Evolutionary conservation across 2,797 vertebrate genomes (phyloP).

Genomic region (Syngnathus rostellatus): DNA sequence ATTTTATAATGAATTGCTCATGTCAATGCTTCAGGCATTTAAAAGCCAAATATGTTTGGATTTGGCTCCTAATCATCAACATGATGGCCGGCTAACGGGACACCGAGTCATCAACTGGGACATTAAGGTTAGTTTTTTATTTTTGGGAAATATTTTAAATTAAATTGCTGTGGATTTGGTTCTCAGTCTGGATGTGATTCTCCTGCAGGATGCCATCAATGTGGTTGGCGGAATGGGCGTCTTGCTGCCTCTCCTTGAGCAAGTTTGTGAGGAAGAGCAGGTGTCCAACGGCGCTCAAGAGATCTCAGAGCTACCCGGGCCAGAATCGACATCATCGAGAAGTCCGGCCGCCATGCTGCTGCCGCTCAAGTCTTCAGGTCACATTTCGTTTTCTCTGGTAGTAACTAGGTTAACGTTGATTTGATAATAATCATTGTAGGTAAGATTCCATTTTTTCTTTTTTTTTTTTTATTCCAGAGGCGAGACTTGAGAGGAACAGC

Average conservation of each 20-base stretch:
- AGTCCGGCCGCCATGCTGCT: slow-evolving; percentile 78
- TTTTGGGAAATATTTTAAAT: not conserved
- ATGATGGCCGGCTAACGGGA: slow-evolving; percentile 90
- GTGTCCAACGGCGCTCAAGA: slow-evolving; percentile 69
- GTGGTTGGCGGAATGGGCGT: slow-evolving; percentile 86
- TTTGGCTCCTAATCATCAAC: slow-evolving; percentile 79
- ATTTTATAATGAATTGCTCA: not conserved
- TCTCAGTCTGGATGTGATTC: not conserved
- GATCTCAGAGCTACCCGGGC: slow-evolving; percentile 82
- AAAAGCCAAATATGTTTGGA: slow-evolving; percentile 93
- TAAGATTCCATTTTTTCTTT: not conserved
- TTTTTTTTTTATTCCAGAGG: slow-evolving; percentile 68
- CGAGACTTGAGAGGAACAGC: slow-evolving; percentile 82
- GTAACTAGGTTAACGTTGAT: too few relatives aligned
- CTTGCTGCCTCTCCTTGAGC: slow-evolving; percentile 84
- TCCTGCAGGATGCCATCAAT: slow-evolving; percentile 82
- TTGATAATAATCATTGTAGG: too few relatives aligned
- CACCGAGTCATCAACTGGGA: slow-evolving; percentile 92
- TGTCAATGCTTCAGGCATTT: slow-evolving; percentile 74
- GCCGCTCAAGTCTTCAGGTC: slow-evolving; percentile 82
- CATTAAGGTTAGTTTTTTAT: slow-evolving; percentile 74
- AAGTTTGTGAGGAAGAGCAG: slow-evolving; percentile 75
- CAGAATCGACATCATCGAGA: slow-evolving; percentile 80
- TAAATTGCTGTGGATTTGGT: too few relatives aligned
- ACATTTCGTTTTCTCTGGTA: slow-evolving; percentile 16